A percentile compares a stretch with the other conserved stretches of the same genome.
Evolutionary conservation across 1,140 invertebrate species (phyloP).

Genomic region (Ceratosolen solmsi): DNA sequence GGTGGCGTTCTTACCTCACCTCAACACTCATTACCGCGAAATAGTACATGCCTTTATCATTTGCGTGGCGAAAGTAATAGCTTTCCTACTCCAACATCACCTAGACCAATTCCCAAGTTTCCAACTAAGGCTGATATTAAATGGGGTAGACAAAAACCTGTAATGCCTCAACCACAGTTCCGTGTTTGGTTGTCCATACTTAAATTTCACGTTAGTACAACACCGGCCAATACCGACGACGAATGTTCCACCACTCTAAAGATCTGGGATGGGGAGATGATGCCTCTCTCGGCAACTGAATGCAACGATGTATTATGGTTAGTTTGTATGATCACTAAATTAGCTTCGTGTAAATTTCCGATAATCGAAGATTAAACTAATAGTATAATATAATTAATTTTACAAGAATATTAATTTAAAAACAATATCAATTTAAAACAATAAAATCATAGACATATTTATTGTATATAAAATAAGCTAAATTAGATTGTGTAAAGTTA

Average conservation of each 20-base stretch:
- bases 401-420: too few species aligned
- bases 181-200: constrained; percentile 90
- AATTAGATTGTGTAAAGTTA: too few species aligned
- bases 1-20: constrained; percentile 86
- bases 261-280: constrained; percentile 87
- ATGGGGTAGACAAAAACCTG: constrained; percentile 76
- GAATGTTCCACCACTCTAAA: constrained; percentile 85
- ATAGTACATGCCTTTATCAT: constrained; percentile 90
- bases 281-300: constrained; percentile 77
- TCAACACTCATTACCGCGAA: constrained; percentile 85
- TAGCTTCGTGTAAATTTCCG: too few species aligned
- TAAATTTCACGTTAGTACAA: constrained; percentile 84
- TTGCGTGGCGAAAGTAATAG: constrained; percentile 78
- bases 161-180: constrained; percentile 78
- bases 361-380: too few species aligned
- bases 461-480: too few species aligned
- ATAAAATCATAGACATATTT: too few species aligned
- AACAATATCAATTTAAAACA: too few species aligned
- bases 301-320: constrained; percentile 88
- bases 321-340: too few species aligned
- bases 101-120: constrained; percentile 77
- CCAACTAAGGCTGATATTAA: constrained; percentile 75
- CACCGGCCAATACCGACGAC: constrained; percentile 76
- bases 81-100: constrained; percentile 75
- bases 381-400: too few species aligned